A percentile compares a stretch with the other conserved stretches of the same genome.
Conservation (phyloP, 2,113 vertebrate genomes). For the Cricetomys ansorgei region DNA sequence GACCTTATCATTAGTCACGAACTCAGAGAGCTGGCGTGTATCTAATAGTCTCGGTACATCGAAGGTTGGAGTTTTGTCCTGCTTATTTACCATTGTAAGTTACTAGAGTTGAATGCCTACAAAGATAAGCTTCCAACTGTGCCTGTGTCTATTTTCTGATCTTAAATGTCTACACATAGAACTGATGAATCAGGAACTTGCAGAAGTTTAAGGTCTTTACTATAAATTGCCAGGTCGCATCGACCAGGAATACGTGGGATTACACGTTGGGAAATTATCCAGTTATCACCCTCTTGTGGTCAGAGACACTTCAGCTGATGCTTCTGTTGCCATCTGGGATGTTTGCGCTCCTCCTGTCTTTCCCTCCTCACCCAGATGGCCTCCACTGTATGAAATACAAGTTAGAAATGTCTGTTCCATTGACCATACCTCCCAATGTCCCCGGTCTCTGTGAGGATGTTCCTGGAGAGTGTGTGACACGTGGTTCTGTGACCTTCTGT, state of each 20-base stretch:
- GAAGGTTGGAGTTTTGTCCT: neutral
- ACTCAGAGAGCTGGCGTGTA: neutral
- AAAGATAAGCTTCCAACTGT: neutral
- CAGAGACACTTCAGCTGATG: conserved; percentile 40
- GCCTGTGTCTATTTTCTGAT: conserved; percentile 43
- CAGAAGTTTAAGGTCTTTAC: conserved; percentile 59
- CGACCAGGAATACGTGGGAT: conserved; percentile 59
- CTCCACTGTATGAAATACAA: conserved; percentile 23
- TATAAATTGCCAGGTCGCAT: conserved; percentile 39
- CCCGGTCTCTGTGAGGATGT: neutral
- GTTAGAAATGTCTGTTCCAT: neutral
- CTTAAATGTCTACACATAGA: conserved; percentile 59
- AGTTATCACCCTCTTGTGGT: conserved; percentile 59
- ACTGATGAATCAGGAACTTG: neutral
- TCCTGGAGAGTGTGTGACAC: neutral
- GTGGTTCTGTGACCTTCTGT: neutral
- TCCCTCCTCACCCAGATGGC: neutral
- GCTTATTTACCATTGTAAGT: conserved; percentile 9
- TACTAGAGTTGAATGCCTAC: conserved; percentile 2
- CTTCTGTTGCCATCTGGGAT: conserved; percentile 50
- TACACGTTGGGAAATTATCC: conserved; percentile 62
- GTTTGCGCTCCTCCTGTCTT: conserved; percentile 43
- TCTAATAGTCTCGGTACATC: neutral
- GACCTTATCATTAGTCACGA: neutral
- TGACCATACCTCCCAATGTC: neutral